Base-by-base conservation (phyloP, 2,797 vertebrate genomes). In the Cetoscarus ocellatus region DNA sequence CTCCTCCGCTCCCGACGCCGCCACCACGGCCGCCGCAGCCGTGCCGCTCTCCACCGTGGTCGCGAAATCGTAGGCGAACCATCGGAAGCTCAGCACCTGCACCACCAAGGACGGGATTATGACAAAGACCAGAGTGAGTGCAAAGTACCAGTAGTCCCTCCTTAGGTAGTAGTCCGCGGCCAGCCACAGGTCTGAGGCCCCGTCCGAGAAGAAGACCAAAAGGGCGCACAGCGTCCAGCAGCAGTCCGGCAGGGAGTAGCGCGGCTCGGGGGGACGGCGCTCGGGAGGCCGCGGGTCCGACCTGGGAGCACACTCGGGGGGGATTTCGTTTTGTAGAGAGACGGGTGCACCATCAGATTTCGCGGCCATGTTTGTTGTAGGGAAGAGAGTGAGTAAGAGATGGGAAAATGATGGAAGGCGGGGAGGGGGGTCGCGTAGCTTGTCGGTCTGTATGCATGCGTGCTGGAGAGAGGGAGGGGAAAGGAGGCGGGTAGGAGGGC, bases 111-210 rank as follows among this genome's bases (percentile, higher is more conserved):
- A 98, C 73, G 98, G 97, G 86, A 97, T 93, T 10, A 98, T 90
- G 82, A 97, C 96, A 90, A 98, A 97, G 75, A 97, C 94, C 81
- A 98, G 91, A 60, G 97, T 99, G 86, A 97, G 94, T 13, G 96
- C 95, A 89, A 98, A 99, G 93, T 92, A 96, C 95, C 91, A 94
- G 86, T 83, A 94, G 82, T 95, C 77, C 77, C 92, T 91, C 86
- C 92, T 83, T 73, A 96, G 94, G 95, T 97, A 98, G 93, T 98
- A 98, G 90, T 98, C 95, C 83, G 95, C 97, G 70, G 96, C 95
- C 94, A 99, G 97, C 97, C 97, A 98, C 96, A 99, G 97, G 97
- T 98, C 97, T 77, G 96, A 96, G 91, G 97, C 97, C 63, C 96
- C 97, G 95, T 99, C 97, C 91, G 96, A 97, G 95, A 99, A 98